These are phyloP conservation scores for Fragariocoptes setiger DNA, from an alignment of 1,140 invertebrate genomes.

Conservation along the genomic window DNA sequence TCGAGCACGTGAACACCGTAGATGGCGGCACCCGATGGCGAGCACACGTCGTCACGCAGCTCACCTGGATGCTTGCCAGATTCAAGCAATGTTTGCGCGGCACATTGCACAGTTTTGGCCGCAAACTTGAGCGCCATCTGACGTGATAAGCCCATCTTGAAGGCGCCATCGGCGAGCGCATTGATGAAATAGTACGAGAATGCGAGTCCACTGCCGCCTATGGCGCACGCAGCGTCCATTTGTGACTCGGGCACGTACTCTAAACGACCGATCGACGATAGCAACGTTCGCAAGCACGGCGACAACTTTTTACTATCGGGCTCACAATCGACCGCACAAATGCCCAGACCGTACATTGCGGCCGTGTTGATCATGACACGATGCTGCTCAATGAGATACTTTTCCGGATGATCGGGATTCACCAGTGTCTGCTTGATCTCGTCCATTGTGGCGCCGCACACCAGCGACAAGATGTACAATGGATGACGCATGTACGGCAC, in stretches of 20 bases:
- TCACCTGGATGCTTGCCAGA: conserved; percentile 22
- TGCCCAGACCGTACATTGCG: conserved; percentile 8
- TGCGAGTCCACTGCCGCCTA: conserved; percentile 8
- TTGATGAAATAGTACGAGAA: conserved; percentile 9
- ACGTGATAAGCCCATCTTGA: conserved; percentile 26
- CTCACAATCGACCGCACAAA: conserved; percentile 9
- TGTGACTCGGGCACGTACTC: conserved; percentile 7
- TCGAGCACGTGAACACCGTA: conserved; percentile 55
- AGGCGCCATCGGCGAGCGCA: conserved; percentile 27
- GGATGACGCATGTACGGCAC: conserved; percentile 6
- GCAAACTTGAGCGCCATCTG: conserved; percentile 23
- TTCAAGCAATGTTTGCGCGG: conserved; percentile 27
- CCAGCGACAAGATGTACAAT: conserved; percentile 6
- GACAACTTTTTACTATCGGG: conserved; percentile 7
- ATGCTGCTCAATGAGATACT: conserved; percentile 8
- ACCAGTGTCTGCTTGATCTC: conserved; percentile 5
- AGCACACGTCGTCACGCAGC: conserved; percentile 23
- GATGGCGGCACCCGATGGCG: conserved; percentile 36
- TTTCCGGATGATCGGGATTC: conserved; percentile 10
- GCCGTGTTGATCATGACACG: conserved; percentile 9
- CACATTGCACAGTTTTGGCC: conserved; percentile 19
- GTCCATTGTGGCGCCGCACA: conserved; percentile 1
- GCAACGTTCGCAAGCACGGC: conserved; percentile 4
- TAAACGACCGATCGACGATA: conserved; percentile 6
- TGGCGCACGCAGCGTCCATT: conserved; percentile 9